phyloP scores from a whole-genome alignment of 2,113 vertebrate species.

The Anarrhichthys ocellatus region DNA sequence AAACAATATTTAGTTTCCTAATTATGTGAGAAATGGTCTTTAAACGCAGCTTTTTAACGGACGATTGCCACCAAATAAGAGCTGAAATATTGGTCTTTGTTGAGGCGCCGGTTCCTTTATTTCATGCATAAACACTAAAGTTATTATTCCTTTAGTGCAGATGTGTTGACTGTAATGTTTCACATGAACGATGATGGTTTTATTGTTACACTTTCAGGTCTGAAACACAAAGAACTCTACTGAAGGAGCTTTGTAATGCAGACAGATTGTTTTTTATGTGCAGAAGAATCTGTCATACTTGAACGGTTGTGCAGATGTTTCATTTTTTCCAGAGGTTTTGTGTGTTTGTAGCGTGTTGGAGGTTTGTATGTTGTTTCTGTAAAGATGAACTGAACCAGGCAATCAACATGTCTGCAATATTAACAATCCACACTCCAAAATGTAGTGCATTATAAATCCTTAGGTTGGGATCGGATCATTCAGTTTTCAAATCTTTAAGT shows the following conservation, averaged over 20 bases:
- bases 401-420: not conserved
- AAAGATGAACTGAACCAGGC: constrained; percentile 11
- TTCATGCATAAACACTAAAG: not conserved
- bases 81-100: not conserved
- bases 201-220: not conserved
- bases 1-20: not conserved
- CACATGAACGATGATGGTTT: constrained; percentile 10
- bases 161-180: not conserved
- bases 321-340: constrained; percentile 11
- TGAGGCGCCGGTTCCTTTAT: not conserved
- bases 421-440: not conserved
- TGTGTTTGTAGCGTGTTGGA: not conserved
- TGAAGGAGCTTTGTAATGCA: not conserved
- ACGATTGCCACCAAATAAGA: too few relatives aligned
- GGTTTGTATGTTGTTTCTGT: constrained; percentile 13
- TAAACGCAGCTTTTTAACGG: too few relatives aligned
- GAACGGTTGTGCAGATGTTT: constrained; percentile 20
- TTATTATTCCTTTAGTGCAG: not conserved
- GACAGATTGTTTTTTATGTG: not conserved
- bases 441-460: not conserved
- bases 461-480: constrained; percentile 19
- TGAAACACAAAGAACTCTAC: not conserved
- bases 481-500: not conserved
- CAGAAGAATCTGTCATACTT: constrained; percentile 28
- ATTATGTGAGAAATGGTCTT: not conserved